Conservation (phyloP, 2,888 invertebrate genomes). For the Amphipoea oculea region DNA sequence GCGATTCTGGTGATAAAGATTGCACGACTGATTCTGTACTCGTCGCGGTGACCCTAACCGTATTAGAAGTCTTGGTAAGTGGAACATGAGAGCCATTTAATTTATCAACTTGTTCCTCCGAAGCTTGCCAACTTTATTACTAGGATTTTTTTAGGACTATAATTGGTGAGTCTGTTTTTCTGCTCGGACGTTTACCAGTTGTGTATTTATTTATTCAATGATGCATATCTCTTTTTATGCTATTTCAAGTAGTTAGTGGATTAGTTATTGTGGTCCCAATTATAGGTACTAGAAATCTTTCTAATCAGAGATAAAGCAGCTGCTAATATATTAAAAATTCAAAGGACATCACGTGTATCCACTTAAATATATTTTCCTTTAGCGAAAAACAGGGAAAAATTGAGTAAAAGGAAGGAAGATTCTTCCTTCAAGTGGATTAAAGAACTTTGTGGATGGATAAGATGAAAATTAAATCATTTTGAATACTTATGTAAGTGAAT, state of each 20-base stretch:
- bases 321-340: not conserved
- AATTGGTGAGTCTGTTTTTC: constrained; percentile 34
- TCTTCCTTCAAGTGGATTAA: not conserved
- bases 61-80: constrained; percentile 68
- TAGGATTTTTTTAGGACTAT: constrained; percentile 37
- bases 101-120: constrained; percentile 62
- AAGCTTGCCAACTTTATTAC: constrained; percentile 50
- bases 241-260: not conserved
- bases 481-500: not conserved
- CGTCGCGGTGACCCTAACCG: constrained; percentile 69
- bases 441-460: no score
- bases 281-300: not conserved
- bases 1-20: constrained; percentile 77
- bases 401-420: no score
- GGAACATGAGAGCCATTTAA: constrained; percentile 71
- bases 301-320: not conserved
- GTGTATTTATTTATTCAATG: not conserved
- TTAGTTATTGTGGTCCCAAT: not conserved
- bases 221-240: not conserved
- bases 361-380: not conserved
- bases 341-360: no score
- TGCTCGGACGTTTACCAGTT: not conserved
- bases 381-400: not conserved
- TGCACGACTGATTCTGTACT: constrained; percentile 79
- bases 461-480: no score